phyloP scores from a whole-genome alignment of 2,113 vertebrate genomes.

The Pogona vitticeps region DNA sequence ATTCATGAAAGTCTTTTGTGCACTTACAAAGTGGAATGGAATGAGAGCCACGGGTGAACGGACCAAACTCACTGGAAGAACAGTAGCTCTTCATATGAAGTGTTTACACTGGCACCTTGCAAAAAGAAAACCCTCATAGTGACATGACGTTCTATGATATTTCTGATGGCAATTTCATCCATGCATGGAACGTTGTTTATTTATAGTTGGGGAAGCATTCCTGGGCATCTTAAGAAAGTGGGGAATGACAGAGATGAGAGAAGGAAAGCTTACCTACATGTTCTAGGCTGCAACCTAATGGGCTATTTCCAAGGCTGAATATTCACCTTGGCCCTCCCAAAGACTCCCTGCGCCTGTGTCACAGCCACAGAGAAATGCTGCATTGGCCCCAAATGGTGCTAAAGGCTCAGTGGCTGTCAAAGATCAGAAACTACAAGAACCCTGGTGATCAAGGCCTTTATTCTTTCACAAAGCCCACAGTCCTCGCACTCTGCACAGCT shows the following conservation, averaged over 20 bases:
- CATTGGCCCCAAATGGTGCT: neutral
- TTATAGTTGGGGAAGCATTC: no score
- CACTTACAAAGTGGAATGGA: no score
- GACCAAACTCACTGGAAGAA: no score
- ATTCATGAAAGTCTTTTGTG: no score
- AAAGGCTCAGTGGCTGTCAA: neutral
- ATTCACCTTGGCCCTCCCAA: neutral
- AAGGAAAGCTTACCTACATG: neutral
- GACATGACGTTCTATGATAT: no score
- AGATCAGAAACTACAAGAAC: neutral
- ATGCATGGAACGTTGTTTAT: no score
- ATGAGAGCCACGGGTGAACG: no score
- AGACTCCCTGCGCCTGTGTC: neutral
- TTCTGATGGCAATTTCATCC: no score
- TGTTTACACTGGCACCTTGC: no score
- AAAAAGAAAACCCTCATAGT: no score
- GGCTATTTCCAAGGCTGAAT: neutral
- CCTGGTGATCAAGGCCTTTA: neutral
- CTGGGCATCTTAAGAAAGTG: neutral
- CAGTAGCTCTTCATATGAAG: no score
- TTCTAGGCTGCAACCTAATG: neutral
- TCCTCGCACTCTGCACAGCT: slow-evolving; percentile 3
- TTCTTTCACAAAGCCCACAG: neutral
- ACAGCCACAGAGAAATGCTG: neutral
- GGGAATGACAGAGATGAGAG: no score